A percentile compares a stretch with the other conserved stretches of the same genome.
These are phyloP conservation scores for Enteromius afrohamiltoni DNA, from an alignment of 2,797 vertebrate species.

Conservation along the genomic window DNA sequence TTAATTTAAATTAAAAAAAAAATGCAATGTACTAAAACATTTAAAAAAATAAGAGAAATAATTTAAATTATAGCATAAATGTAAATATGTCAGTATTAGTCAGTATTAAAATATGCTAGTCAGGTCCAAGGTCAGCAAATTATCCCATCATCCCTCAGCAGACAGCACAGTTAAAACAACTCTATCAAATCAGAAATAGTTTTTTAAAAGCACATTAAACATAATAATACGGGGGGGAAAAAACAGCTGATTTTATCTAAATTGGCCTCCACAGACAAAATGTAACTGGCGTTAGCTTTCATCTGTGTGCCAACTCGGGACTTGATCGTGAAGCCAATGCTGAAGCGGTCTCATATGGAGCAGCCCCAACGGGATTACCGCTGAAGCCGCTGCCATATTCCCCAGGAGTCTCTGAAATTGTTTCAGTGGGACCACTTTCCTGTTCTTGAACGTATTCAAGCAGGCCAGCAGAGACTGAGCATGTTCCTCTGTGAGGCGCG, in stretches of 20 bases:
- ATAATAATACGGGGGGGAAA: neutral
- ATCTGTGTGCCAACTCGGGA: conserved; percentile 4
- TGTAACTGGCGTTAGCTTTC: neutral
- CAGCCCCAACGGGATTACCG: no score
- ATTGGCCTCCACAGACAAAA: conserved; percentile 3
- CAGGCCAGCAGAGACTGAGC: no score
- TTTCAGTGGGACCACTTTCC: no score
- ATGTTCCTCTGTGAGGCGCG: no score
- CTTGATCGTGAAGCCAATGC: no score
- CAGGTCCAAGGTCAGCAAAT: neutral
- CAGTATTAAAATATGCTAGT: neutral
- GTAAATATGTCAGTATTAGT: no score
- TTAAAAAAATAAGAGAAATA: neutral
- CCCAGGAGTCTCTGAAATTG: no score
- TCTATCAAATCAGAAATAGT: no score
- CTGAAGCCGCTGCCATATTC: no score
- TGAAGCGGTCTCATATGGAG: no score
- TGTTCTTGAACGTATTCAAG: no score
- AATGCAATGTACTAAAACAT: neutral
- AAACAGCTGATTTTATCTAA: conserved; percentile 15
- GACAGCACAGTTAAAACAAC: conserved; percentile 8
- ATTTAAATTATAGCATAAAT: no score
- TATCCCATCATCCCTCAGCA: conserved; percentile 10
- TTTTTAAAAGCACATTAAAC: neutral
- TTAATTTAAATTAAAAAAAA: neutral